Evolutionary conservation across 1,140 invertebrate species (phyloP), one percentile per base, ranked within the genome.

Genomic region (Bilobella aurantiaca): DNA sequence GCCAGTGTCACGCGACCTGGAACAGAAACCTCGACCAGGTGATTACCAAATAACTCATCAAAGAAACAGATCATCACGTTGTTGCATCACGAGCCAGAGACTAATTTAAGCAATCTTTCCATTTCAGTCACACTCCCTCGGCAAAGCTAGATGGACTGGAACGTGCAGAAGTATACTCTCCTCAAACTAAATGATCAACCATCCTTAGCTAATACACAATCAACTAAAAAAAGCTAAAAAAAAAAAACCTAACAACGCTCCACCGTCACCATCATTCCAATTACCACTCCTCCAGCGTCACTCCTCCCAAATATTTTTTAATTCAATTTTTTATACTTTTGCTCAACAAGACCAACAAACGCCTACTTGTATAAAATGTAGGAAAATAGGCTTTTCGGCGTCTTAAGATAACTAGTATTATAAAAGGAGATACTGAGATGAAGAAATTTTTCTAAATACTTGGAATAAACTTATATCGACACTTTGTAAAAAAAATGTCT

Each of bases 11-110:
- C 23, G 49, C 82, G n/a, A 74, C 80, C 28, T 91, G 88, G 88
- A 87, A 85, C 74, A 81, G 89, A 68, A 86, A 91, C 76, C 82
- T 90, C 67, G 84, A 84, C 69, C 83, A 85, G 82, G 87, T 89
- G 75, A 82, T 80, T 74, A 46, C 64, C 27, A 42, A 42, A 12
- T 42, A 12, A 12, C 8, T 12, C 34, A 42, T 18, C 34, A 12
- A 42, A 42, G 34, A 42, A 18, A 8, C 34, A n/a, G n/a, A n/a
- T n/a, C n/a, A n/a, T n/a, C 34, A 42, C 34, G 18, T 18, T 12
- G 18, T 42, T 8, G 34, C 8, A 18, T 42, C 34, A 42, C 18
- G 34, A 42, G n/a, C n/a, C n/a, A n/a, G n/a, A n/a, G n/a, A n/a
- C n/a, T 42, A 42, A 42, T 74, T 67, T 3, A 56, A 61, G 66